Base-by-base conservation (phyloP, 23 tunicate genomes). In the Ciona savignyi region DNA sequence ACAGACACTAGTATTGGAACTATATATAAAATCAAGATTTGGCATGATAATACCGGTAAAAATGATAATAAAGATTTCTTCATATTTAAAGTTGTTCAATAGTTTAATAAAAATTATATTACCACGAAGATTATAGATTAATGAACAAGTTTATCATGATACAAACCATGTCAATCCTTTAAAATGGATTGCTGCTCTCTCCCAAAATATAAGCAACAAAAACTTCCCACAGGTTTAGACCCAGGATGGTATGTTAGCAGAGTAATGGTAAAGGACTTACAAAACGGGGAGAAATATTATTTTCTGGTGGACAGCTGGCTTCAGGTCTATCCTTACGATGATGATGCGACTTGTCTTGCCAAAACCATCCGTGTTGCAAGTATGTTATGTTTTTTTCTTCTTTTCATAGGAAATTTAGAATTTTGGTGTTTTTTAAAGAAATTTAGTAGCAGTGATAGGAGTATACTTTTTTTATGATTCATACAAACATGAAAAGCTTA, bases 11-110 rank as follows among this genome's bases (percentile, higher is more conserved):
- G 73, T 62, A 42, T 93, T 30, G 98, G 98, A 29, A 70, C 76
- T 2, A 73, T 93, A 3, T 76, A 74, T 77, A 95, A 95, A 56
- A 80, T 95, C 65, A 88, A 95, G 65, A 75, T 88, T 23, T 95
- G 96, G 99, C 99, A 95, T 77, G 99, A 95, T 67, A 95, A 88
- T 34, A 88, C 99, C 32, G 96, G 96, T 89, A 30, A 4, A 33
- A 27, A 35, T 11, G 15, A 11, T 49, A 49, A 49, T 11, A 49
- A 11, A 11, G 20, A 49, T 49, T 49, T 49, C 15, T 49, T 49
- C 20, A 49, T 49, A 49, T 49, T 49, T 49, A 49, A 49, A 11
- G 20, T 11, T 49, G 15, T 49, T 49, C 19, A 20, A 49, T 11
- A 49, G 61, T 49, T 49, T 49, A n/a, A n/a, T n/a, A n/a, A n/a